Evolutionary conservation across 2,797 vertebrate genomes (phyloP).

Genomic region (Kryptolebias ocellatus): DNA sequence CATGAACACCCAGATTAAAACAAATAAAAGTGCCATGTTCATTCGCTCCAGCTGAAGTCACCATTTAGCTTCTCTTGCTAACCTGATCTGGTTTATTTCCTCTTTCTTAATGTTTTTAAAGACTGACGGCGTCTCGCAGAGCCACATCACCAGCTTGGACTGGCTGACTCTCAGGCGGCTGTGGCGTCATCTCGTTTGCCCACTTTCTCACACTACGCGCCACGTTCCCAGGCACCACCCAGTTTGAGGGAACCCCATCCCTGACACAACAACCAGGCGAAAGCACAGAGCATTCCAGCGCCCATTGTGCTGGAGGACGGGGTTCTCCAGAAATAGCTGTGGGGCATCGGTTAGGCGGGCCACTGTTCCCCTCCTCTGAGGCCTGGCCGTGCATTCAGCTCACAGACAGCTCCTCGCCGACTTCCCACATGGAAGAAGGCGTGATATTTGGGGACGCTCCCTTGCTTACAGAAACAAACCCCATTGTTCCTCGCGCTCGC

Average conservation of each 20-base stretch:
- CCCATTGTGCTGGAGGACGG: conserved; percentile 70
- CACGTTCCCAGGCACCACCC: conserved; percentile 63
- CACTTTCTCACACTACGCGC: conserved; percentile 19
- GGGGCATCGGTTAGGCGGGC: conserved; percentile 54
- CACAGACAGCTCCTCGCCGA: conserved; percentile 55
- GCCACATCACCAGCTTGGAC: neutral
- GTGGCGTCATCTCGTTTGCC: conserved; percentile 27
- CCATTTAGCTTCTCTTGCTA: too few species aligned
- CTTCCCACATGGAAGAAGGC: conserved; percentile 72
- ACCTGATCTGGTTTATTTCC: too few species aligned
- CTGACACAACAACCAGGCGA: conserved; percentile 38
- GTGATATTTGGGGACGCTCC: conserved; percentile 68
- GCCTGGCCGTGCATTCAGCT: conserved; percentile 49
- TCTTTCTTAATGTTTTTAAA: too few species aligned
- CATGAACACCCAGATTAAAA: neutral
- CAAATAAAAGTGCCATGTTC: too few species aligned
- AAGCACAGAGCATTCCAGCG: conserved; percentile 63
- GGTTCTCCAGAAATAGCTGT: conserved; percentile 74
- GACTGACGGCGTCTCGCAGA: neutral
- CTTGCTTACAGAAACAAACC: conserved; percentile 74
- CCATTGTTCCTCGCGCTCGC: conserved; percentile 77
- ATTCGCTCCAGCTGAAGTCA: too few species aligned
- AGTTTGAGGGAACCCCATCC: conserved; percentile 36
- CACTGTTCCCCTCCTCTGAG: conserved; percentile 43
- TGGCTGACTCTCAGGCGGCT: neutral